Evolutionary conservation across 2,113 vertebrate species (phyloP).

Genomic region (Peromyscus maniculatus): DNA sequence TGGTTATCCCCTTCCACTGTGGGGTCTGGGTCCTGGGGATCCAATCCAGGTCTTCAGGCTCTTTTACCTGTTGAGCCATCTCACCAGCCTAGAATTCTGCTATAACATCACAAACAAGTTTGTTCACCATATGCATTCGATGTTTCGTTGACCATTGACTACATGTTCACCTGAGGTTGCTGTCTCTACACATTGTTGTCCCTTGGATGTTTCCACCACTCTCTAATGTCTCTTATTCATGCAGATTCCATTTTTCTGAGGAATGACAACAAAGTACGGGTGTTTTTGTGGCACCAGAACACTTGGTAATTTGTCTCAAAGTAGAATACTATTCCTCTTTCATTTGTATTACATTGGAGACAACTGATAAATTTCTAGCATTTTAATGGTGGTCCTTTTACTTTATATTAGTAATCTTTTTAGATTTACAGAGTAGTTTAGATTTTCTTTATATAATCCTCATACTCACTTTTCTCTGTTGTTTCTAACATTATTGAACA

Average conservation of each 20-base stretch:
- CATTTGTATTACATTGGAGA: neutral
- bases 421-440: constrained; percentile 39
- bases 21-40: neutral
- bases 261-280: neutral
- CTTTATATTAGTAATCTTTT: constrained; percentile 30
- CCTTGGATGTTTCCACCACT: neutral
- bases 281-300: neutral
- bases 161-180: neutral
- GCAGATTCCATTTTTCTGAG: neutral
- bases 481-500: constrained; percentile 1
- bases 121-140: neutral
- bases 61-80: neutral
- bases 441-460: neutral
- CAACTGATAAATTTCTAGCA: neutral
- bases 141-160: neutral
- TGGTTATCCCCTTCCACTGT: neutral
- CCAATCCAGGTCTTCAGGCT: neutral
- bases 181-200: neutral
- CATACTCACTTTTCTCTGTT: neutral
- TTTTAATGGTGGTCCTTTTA: neutral
- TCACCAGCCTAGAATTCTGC: neutral
- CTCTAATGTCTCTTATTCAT: neutral
- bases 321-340: neutral
- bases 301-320: constrained; percentile 41
- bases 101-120: neutral